These are phyloP conservation scores for Percopsis omiscomaycus DNA, from an alignment of 2,797 vertebrate species.

Conservation along the genomic window DNA sequence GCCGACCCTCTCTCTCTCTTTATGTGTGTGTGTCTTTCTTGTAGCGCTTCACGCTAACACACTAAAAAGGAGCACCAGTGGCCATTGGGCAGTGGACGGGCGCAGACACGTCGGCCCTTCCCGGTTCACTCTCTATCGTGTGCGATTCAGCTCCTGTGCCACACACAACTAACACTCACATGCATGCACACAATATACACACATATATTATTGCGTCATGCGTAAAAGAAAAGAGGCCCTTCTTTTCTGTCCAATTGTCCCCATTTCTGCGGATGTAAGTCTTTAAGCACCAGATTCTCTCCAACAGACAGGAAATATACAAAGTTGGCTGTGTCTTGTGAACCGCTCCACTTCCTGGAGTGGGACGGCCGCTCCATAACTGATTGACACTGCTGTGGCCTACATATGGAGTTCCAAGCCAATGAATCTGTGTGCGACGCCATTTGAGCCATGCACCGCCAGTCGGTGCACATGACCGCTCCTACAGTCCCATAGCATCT, in stretches of 20 bases:
- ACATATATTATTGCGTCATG: too few species aligned
- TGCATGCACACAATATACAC: too few species aligned
- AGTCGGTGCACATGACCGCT: slow-evolving; percentile 43
- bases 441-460: slow-evolving; percentile 52
- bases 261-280: too few species aligned
- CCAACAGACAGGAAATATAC: too few species aligned
- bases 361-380: slow-evolving; percentile 24
- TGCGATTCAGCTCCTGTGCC: too few species aligned
- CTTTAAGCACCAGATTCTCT: too few species aligned
- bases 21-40: slow-evolving; percentile 44
- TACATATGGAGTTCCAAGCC: slow-evolving; percentile 62
- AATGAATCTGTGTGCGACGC: slow-evolving; percentile 53
- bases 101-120: too few species aligned
- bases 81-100: slow-evolving; percentile 61
- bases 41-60: slow-evolving; percentile 62
- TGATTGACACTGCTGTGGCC: slow-evolving; percentile 45
- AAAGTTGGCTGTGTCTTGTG: background rate
- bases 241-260: too few species aligned
- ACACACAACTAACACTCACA: too few species aligned
- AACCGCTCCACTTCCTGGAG: slow-evolving; percentile 14
- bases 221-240: too few species aligned
- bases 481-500: slow-evolving; percentile 54
- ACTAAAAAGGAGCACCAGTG: slow-evolving; percentile 69
- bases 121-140: too few species aligned
- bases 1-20: slow-evolving; percentile 7